Percentiles rank a stretch among this genome's conserved stretches.
Conservation (phyloP, 2,888 invertebrate genomes). For the Eurois occulta region DNA sequence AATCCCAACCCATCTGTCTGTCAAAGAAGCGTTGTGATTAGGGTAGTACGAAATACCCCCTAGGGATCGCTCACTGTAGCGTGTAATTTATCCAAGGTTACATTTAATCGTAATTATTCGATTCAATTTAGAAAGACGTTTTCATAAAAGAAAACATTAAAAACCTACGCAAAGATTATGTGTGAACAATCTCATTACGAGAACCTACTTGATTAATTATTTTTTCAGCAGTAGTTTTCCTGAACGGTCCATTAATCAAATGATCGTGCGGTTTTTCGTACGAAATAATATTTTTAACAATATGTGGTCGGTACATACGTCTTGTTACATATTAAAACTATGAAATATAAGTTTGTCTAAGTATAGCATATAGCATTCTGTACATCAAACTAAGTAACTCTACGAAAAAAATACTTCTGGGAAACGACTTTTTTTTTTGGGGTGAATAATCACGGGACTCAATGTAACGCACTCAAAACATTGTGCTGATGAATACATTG, state of each 20-base stretch:
- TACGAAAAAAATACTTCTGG: too few species aligned
- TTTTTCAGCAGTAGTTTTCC: slow-evolving; percentile 39
- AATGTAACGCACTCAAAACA: too few species aligned
- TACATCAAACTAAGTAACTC: too few species aligned
- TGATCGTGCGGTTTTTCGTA: slow-evolving; percentile 41
- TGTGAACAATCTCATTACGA: slow-evolving; percentile 31
- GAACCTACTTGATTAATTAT: slow-evolving; percentile 31
- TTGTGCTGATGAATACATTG: too few species aligned
- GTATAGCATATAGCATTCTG: too few species aligned
- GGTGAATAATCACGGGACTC: too few species aligned
- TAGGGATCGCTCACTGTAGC: slow-evolving; percentile 2
- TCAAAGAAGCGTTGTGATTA: slow-evolving; percentile 38
- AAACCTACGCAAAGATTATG: background rate
- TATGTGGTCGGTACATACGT: background rate
- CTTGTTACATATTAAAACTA: background rate
- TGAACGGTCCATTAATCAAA: slow-evolving; percentile 46
- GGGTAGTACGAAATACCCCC: slow-evolving; percentile 24
- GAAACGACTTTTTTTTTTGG: too few species aligned
- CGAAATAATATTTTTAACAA: slow-evolving; percentile 37
- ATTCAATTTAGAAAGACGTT: background rate
- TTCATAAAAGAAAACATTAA: background rate
- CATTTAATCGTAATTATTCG: background rate
- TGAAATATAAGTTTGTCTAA: background rate
- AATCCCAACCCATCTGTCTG: slow-evolving; percentile 13
- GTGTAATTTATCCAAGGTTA: slow-evolving; percentile 9